phyloP scores from a whole-genome alignment of 2,888 invertebrate genomes.

The Keiferia lycopersicella region DNA sequence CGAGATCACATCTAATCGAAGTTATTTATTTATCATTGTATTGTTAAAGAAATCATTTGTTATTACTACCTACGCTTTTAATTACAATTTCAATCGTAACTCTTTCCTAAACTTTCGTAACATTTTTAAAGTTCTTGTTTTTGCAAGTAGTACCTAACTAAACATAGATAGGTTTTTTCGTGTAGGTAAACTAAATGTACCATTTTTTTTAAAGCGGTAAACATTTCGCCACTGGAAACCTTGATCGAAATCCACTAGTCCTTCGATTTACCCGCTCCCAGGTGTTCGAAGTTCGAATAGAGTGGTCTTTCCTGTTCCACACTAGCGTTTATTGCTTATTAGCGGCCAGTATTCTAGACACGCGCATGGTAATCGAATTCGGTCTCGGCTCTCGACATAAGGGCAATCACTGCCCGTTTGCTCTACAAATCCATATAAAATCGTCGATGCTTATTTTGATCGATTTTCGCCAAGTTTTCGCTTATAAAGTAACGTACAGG shows the following conservation, averaged over 20 bases:
- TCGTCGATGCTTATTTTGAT: slow-evolving; percentile 1
- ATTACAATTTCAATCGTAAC: too few relatives aligned
- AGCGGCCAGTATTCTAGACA: slow-evolving; percentile 13
- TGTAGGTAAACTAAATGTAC: too few relatives aligned
- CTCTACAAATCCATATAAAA: slow-evolving; percentile 33
- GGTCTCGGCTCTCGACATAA: slow-evolving; percentile 27
- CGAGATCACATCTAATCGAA: slow-evolving; percentile 1
- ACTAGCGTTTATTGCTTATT: slow-evolving; percentile 9
- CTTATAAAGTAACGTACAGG: too few relatives aligned
- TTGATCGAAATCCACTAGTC: neutral
- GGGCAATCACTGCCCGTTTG: slow-evolving; percentile 31
- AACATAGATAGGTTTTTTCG: too few relatives aligned
- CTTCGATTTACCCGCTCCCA: neutral
- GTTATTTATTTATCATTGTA: neutral
- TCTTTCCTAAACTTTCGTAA: too few relatives aligned
- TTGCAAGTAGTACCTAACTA: too few relatives aligned
- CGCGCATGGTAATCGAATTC: slow-evolving; percentile 31
- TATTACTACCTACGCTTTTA: too few relatives aligned
- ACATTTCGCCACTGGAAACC: neutral
- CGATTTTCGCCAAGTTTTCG: neutral
- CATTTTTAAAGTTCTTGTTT: too few relatives aligned
- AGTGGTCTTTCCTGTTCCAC: slow-evolving; percentile 10
- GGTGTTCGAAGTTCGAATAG: neutral
- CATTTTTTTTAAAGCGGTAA: too few relatives aligned
- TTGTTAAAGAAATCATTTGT: neutral